A percentile compares a stretch with the other conserved stretches of the same genome.
Conservation (phyloP, 1,140 invertebrate genomes). For the Neuroterus valhalla region DNA sequence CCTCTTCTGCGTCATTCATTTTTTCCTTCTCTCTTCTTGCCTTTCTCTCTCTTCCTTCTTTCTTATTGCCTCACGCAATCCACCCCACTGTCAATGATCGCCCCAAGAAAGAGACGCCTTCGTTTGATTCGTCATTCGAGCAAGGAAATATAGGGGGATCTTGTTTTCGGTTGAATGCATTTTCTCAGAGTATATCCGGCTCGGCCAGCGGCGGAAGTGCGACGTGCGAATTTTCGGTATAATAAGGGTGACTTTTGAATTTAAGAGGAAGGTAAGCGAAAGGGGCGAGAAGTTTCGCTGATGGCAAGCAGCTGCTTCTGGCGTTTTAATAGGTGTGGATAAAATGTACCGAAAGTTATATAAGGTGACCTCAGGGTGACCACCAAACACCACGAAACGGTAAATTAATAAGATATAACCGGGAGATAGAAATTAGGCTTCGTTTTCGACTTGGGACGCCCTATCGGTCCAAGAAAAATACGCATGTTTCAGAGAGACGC, state of each 20-base stretch:
- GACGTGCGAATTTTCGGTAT: constrained; percentile 7
- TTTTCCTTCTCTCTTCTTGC: constrained; percentile 6
- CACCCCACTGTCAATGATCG: not conserved
- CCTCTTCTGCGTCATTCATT: constrained; percentile 9
- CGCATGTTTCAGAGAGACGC: too few relatives aligned
- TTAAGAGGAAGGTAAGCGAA: not conserved
- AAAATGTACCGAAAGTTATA: too few relatives aligned
- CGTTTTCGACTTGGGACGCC: too few relatives aligned
- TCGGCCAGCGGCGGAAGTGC: constrained; percentile 8
- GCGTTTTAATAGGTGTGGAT: not conserved
- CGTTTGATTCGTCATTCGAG: constrained; percentile 23
- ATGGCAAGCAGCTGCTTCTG: constrained; percentile 9
- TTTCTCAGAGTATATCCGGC: constrained; percentile 22
- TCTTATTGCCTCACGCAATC: not conserved
- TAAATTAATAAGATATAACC: too few relatives aligned
- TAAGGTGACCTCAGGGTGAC: too few relatives aligned
- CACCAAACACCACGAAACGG: too few relatives aligned
- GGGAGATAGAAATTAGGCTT: too few relatives aligned
- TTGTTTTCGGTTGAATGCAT: constrained; percentile 18
- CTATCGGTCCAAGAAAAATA: too few relatives aligned
- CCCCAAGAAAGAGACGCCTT: constrained; percentile 16
- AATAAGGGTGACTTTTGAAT: not conserved
- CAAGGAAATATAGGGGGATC: constrained; percentile 22
- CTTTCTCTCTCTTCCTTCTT: not conserved
- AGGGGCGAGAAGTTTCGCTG: constrained; percentile 10